Evolutionary conservation across 2,888 invertebrate genomes (phyloP).

Genomic region (Tipula vernalis): DNA sequence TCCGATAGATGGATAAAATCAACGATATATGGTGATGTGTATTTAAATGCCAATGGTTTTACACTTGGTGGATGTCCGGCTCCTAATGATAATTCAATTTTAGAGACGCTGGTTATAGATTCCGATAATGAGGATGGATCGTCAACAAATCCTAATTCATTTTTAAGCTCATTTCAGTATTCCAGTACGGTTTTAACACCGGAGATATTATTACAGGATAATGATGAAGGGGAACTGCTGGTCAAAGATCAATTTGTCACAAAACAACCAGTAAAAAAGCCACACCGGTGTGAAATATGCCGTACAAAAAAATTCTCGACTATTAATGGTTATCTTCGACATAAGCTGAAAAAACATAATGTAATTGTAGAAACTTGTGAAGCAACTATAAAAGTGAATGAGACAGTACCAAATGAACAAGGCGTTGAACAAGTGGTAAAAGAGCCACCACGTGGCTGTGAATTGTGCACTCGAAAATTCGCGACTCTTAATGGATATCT

Average conservation of each 20-base stretch:
- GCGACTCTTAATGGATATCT: background rate
- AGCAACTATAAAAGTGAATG: background rate
- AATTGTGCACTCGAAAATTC: background rate
- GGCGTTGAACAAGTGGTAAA: background rate
- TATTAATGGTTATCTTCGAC: background rate
- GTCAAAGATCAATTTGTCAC: background rate
- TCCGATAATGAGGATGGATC: background rate
- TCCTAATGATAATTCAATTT: background rate
- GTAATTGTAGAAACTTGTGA: background rate
- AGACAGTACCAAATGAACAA: background rate
- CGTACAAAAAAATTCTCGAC: background rate
- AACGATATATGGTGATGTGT: background rate
- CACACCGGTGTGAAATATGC: background rate
- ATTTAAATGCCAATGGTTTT: background rate
- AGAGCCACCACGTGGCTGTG: background rate
- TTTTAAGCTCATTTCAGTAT: background rate
- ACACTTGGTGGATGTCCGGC: background rate
- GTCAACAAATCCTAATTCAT: background rate
- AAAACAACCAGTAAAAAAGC: background rate
- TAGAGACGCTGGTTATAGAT: background rate
- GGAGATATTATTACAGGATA: background rate
- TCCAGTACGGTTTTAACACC: background rate
- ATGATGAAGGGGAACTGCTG: background rate
- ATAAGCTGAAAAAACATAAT: background rate
- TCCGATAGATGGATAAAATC: background rate